phyloP scores from a whole-genome alignment of 2,888 invertebrate species.

The Cheilosia pagana region DNA sequence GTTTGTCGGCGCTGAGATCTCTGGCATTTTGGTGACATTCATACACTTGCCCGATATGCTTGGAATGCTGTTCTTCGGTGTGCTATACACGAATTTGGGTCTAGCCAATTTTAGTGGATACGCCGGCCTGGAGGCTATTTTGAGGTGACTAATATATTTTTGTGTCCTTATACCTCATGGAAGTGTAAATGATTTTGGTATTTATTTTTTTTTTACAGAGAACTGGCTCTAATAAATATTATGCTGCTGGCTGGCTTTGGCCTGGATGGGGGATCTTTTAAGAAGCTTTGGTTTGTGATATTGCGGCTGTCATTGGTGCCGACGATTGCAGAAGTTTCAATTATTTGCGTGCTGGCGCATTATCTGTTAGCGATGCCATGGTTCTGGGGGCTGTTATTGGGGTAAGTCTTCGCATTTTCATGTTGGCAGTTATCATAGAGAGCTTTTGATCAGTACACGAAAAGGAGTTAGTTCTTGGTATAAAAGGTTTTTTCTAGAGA shows the following conservation, averaged over 20 bases:
- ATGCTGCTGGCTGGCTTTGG: constrained; percentile 87
- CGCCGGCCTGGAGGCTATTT: constrained; percentile 83
- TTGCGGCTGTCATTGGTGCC: constrained; percentile 86
- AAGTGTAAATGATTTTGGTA: neutral
- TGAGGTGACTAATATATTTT: constrained; percentile 81
- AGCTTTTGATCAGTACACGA: too few relatives aligned
- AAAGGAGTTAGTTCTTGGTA: too few relatives aligned
- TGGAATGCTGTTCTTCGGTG: constrained; percentile 87
- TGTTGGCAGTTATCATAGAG: too few relatives aligned
- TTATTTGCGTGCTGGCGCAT: constrained; percentile 84
- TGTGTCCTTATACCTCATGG: too few relatives aligned
- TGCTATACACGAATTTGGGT: constrained; percentile 84
- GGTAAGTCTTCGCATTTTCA: constrained; percentile 80
- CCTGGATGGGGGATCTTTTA: constrained; percentile 86
- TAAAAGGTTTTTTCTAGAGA: too few relatives aligned
- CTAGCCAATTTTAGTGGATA: constrained; percentile 84
- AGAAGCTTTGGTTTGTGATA: constrained; percentile 85
- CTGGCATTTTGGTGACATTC: constrained; percentile 81
- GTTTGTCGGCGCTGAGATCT: constrained; percentile 82
- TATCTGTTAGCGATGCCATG: constrained; percentile 86
- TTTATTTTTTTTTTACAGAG: constrained; percentile 81
- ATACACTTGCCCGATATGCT: constrained; percentile 85
- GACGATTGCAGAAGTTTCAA: constrained; percentile 85
- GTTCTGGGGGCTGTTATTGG: constrained; percentile 85
- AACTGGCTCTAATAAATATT: constrained; percentile 87